Evolutionary conservation across 92 coral and sea anemone genomes (phyloP), one percentile per base, ranked within the genome.

Genomic region (Paragorgia papillata): DNA sequence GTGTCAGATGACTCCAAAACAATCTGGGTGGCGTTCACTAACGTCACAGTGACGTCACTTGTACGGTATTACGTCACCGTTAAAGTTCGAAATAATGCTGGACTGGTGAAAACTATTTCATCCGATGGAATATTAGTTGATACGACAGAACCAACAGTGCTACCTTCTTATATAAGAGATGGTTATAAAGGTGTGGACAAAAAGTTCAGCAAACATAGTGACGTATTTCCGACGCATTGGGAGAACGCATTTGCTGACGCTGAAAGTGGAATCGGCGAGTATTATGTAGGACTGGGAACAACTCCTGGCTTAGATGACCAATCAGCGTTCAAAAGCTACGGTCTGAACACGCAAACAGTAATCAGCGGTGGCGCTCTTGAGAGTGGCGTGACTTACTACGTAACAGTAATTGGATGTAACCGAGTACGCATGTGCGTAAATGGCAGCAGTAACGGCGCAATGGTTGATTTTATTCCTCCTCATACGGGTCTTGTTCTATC

Each of bases 61-160:
- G 88, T 82, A 12, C 81, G 97, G 49, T 94, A 94, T 68, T 90
- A 94, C 76, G 91, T 90, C 43, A 88, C 98, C 19, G 68, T 94
- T n/a, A 94, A 82, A 68, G 96, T 85, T n/a, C 78, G 79, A 34
- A 94, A 94, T 73, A 92, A 91, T 9, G 91, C 91, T 14, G 83
- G 81, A 2, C 70, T 88, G 22, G 84, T 65, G 54, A 75, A 63
- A 74, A 88, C 94, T 9, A 58, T 83, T 9, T 68, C 92, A 4
- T 90, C 98, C 26, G 92, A 94, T 85, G 98, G 98, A 33, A 90
- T 94, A 57, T 78, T 90, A 1, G 83, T 94, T 21, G 98, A 94
- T 62, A 83, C 83, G 13, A 84, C 95, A 0, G 91, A 88, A 22
- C 98, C 98, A 9, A 58, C 92, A 1, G 94, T 88, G n/a, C 81